Percentiles rank a stretch among this genome's conserved stretches.
These are phyloP conservation scores for Rhadina sibilatrix DNA, from an alignment of 2,113 vertebrate genomes.

Conservation along the genomic window DNA sequence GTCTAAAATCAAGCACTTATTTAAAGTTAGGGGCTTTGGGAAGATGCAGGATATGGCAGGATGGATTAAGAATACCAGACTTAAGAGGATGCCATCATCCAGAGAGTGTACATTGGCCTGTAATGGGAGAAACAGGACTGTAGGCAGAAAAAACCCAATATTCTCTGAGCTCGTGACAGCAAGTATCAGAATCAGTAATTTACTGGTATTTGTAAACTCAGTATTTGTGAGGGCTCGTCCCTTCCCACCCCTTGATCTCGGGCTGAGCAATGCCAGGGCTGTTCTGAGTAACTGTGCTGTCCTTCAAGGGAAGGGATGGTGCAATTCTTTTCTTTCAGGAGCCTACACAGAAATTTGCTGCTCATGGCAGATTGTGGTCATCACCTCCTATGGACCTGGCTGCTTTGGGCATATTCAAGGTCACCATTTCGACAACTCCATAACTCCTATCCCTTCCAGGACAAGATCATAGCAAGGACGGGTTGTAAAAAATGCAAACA, in stretches of 20 bases:
- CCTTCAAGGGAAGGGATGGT: not conserved
- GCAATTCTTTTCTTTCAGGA: not conserved
- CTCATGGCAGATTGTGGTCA: not conserved
- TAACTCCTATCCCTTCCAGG: not conserved
- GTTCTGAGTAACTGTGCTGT: not conserved
- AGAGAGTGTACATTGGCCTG: not conserved
- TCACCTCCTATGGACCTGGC: not conserved
- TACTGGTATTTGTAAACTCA: constrained; percentile 51
- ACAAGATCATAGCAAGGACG: not conserved
- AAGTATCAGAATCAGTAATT: constrained; percentile 38
- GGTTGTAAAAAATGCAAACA: not conserved
- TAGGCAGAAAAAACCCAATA: not conserved
- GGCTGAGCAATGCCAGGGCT: constrained; percentile 22
- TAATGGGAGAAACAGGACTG: not conserved
- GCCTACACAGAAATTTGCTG: not conserved
- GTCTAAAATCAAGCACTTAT: not conserved
- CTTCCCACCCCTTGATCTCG: not conserved
- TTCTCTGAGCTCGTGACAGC: not conserved
- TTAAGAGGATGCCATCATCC: not conserved
- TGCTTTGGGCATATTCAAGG: too few species aligned
- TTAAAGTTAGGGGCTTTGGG: not conserved
- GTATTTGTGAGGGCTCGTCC: constrained; percentile 38
- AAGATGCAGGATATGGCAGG: not conserved
- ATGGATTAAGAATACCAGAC: not conserved
- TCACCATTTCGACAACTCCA: not conserved